Base-by-base conservation (phyloP, 1,140 invertebrate genomes). In the Dryas iulia region DNA sequence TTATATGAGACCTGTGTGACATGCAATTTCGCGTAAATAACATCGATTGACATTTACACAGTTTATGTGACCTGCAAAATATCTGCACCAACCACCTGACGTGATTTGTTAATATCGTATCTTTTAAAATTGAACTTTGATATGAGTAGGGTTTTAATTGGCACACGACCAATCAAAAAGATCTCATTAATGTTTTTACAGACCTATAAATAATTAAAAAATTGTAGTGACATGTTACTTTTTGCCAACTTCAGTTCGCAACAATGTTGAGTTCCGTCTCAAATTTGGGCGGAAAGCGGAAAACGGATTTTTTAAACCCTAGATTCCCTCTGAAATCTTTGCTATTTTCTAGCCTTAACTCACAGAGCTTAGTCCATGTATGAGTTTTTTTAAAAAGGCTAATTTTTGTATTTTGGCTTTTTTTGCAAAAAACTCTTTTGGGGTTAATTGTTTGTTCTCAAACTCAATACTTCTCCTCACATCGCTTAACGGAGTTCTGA, bases 1-100 rank as follows among this genome's bases (percentile, higher is more conserved):
- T 91, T 91, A 83, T 76, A 74, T 73, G 71, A 78, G 75, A 78
- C 59, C 64, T 73, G 78, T 66, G 72, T 89, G 86, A 81, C 78
- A 86, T 87, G 81, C 81, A 85, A 87, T 88, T 89, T 89, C 78
- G 77, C 76, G 78, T 82, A 81, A 87, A 88, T 80, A 87, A 89
- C 81, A 83, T 81, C 86, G 82, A 85, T 72, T 89, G 87, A 87
- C 82, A 87, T 90, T 89, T 90, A 87, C 76, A 69, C 67, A 69
- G 60, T 66, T 67, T 64, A 69, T 59, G 69, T 68, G 64, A 69
- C 66, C 53, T 61, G 59, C 30, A 58, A 58, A 59, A 68, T 62
- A 62, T 62, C 56, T 69, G 66, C 28, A 47, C 28, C 61, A 63
- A 63, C 7, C 47, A 53, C 52, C 39, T 33, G 61, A 26, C 18